Percentiles rank a stretch among this genome's conserved stretches.
Evolutionary conservation across 2,113 vertebrate species (phyloP).

Genomic region (Hoplias malabaricus): DNA sequence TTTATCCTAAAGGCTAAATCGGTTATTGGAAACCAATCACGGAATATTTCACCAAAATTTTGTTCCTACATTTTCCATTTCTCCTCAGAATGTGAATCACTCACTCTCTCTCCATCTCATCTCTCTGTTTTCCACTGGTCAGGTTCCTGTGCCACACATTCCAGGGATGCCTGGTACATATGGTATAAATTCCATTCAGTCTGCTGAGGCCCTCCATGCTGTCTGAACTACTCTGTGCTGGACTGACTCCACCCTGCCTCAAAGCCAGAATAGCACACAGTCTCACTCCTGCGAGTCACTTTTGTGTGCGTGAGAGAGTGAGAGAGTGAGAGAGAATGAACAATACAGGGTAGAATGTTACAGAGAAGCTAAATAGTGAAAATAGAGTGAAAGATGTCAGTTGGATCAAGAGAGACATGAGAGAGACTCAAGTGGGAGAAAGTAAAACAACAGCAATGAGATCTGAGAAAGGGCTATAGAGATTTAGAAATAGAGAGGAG

Average conservation of each 20-base stretch:
- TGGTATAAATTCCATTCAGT: constrained; percentile 93
- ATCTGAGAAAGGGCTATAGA: not conserved
- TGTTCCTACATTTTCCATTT: constrained; percentile 38
- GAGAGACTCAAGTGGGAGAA: not conserved
- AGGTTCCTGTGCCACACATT: constrained; percentile 86
- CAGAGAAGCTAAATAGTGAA: too few relatives aligned
- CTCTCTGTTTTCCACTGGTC: constrained; percentile 69
- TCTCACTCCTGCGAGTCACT: too few relatives aligned
- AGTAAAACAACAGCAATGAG: too few relatives aligned
- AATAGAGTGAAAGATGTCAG: not conserved
- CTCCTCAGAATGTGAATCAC: not conserved
- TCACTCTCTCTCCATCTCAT: constrained; percentile 31
- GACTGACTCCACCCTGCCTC: constrained; percentile 57
- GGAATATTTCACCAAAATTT: constrained; percentile 48
- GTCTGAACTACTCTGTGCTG: constrained; percentile 62
- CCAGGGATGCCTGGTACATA: constrained; percentile 92
- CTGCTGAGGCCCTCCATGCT: constrained; percentile 77
- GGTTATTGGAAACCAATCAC: constrained; percentile 39
- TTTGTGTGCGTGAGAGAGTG: too few relatives aligned
- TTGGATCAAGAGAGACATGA: not conserved
- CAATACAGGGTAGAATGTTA: too few relatives aligned
- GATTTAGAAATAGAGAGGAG: not conserved
- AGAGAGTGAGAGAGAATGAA: not conserved
- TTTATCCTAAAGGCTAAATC: constrained; percentile 30
- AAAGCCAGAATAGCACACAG: constrained; percentile 29